Evolutionary conservation across 2,888 invertebrate species (phyloP), one percentile per base, ranked within the genome.

Genomic region (Schrankia costaestrigalis): DNA sequence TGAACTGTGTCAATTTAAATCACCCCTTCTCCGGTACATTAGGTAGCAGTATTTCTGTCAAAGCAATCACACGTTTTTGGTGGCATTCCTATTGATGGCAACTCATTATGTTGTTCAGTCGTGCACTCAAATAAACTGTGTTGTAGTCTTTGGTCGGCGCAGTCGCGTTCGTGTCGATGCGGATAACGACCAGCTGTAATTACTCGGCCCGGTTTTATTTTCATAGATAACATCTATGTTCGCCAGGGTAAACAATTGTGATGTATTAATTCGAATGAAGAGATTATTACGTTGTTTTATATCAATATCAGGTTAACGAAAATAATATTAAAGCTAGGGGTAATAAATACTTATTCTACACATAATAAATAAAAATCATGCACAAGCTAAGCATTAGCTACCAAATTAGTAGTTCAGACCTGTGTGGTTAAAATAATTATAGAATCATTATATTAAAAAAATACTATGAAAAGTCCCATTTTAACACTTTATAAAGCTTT

Each of bases 191-290:
- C 41, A 52, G 41, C 46, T 53, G 49, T 62, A 63, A 68, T 66
- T 64, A 61, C 53, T 50, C 52, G 31, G 37, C 45, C 35, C 48
- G 49, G 60, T 72, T 69, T 68, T 69, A 69, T 65, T 66, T 56
- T 50, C 53, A 63, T 53, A 57, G 58, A 63, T 63, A 67, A 52
- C 54, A 59, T 53, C 50, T 52, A 46, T 42, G 41, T 41, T 31
- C 46, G 49, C 45, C 51, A 37, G 45, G 38, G 49, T 11, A 52
- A 54, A 57, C 56, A 58, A 53, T 57, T 39, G 43, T 35, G 41
- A 40, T 39, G 44, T 46, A 63, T 58, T 42, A n/a, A n/a, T n/a
- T n/a, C n/a, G n/a, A n/a, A n/a, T n/a, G n/a, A n/a, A n/a, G n/a
- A n/a, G n/a, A n/a, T n/a, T n/a, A n/a, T n/a, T n/a, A n/a, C n/a